Base-by-base conservation (phyloP, 2,797 vertebrate genomes). In the Myotis findleyi region DNA sequence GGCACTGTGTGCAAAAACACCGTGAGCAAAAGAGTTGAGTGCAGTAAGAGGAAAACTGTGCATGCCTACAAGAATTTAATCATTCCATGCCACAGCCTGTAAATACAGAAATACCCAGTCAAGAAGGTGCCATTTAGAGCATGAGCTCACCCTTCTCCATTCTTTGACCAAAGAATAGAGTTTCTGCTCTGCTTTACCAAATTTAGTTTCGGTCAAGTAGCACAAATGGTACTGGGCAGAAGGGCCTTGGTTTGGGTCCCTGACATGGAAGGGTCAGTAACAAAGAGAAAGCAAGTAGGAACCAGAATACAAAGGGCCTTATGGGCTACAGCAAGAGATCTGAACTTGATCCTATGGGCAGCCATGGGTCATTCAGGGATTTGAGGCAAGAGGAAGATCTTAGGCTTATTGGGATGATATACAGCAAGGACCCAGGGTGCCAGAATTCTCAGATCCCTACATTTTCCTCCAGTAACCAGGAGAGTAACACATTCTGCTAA, bases 381-480 rank as follows among this genome's bases (percentile, higher is more conserved):
- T 2, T 83, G 51, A 85, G 79, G 41, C n/a, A 91, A 88, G n/a
- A 89, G 12, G 66, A 85, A 81, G 49, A 66, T 20, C 18, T 27
- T 69, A 85, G 25, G 36, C 30, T 89, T 91, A 33, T 20, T 41
- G 38, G 3, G 49, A 62, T 55, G 75, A 51, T 47, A 59, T 1
- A 93, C 20, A 77, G 47, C 51, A 76, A 91, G 53, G 38, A 66
- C 38, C 2, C n/a, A n/a, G 33, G 9, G 10, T 77, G 53, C 71
- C 80, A 82, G 53, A 88, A 81, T 76, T 53, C 38, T 88, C 57
- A 91, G 27, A 47, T 82, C 13, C 44, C 77, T 27, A 49, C 23
- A 30, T 89, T 75, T 83, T 25, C 25, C 72, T 95, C 75, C 33
- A 87, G 25, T 53, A 87, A n/a, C 55, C 75, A 89, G 62, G 25